Evolutionary conservation across 2,888 invertebrate species (phyloP).

Genomic region (Archips crataeganus): DNA sequence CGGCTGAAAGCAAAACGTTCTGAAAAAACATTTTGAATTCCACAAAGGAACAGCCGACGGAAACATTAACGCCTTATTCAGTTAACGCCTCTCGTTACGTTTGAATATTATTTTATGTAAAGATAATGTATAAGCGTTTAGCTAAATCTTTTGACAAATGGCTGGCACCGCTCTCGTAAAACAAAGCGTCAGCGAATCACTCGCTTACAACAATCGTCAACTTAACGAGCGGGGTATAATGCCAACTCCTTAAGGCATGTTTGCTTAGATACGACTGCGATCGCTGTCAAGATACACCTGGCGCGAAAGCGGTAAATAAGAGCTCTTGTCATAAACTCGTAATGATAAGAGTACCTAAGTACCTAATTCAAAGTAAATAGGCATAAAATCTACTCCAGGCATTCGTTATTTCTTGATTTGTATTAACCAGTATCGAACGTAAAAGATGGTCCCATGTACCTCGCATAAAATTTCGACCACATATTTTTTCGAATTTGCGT

Average conservation of each 20-base stretch:
- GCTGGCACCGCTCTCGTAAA: conserved; percentile 62
- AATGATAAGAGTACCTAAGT: too few relatives aligned
- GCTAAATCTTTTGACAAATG: conserved; percentile 74
- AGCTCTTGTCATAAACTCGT: too few relatives aligned
- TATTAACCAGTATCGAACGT: too few relatives aligned
- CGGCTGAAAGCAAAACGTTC: background rate
- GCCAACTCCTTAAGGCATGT: conserved; percentile 47
- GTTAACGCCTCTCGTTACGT: conserved; percentile 35
- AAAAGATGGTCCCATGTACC: too few relatives aligned
- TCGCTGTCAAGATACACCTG: too few relatives aligned
- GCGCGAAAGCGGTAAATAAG: too few relatives aligned
- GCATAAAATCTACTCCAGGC: too few relatives aligned
- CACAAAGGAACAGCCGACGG: background rate
- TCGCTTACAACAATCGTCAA: conserved; percentile 69
- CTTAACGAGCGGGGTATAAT: conserved; percentile 68
- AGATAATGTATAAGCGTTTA: conserved; percentile 68
- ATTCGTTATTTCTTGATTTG: too few relatives aligned
- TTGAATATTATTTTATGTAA: conserved; percentile 52
- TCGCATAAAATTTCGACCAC: too few relatives aligned
- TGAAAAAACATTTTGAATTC: background rate
- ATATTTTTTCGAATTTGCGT: background rate
- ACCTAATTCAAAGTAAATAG: background rate
- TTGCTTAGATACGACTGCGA: background rate
- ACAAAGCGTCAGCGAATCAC: conserved; percentile 68
- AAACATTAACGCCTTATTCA: conserved; percentile 25